phyloP scores from a whole-genome alignment of 2,888 invertebrate species.

The Andrena praecox region DNA sequence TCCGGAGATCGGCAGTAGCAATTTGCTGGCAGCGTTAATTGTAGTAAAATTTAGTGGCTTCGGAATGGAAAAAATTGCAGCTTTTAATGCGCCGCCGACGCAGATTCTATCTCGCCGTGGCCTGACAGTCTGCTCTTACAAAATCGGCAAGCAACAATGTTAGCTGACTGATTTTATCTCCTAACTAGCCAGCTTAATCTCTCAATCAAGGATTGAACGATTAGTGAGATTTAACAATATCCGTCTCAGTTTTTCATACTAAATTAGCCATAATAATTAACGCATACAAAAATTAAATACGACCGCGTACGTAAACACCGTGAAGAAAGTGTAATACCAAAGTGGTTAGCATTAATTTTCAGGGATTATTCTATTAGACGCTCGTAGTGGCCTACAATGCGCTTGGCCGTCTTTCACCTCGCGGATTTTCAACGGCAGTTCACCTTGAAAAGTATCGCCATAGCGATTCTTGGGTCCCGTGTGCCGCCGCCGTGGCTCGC shows the following conservation, averaged over 20 bases:
- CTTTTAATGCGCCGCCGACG: constrained; percentile 39
- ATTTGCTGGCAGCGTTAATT: constrained; percentile 62
- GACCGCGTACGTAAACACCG: neutral
- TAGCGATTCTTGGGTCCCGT: constrained; percentile 50
- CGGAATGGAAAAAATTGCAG: constrained; percentile 52
- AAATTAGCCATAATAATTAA: constrained; percentile 21
- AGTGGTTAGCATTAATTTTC: neutral
- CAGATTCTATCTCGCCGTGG: constrained; percentile 41
- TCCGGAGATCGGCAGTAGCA: constrained; percentile 49
- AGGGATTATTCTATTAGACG: constrained; percentile 11
- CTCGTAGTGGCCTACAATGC: neutral
- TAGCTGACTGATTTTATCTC: constrained; percentile 39
- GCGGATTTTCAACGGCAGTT: constrained; percentile 64
- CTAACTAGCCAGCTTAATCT: constrained; percentile 9
- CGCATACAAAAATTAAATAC: neutral
- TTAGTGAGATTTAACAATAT: constrained; percentile 10
- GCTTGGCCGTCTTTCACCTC: constrained; percentile 12
- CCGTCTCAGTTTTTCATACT: neutral
- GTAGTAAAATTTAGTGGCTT: constrained; percentile 51
- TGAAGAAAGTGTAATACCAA: neutral
- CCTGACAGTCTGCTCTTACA: constrained; percentile 21
- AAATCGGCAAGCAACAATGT: constrained; percentile 24
- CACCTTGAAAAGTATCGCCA: constrained; percentile 59
- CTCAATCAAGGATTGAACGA: neutral
- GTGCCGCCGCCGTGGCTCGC: constrained; percentile 30